Conservation (phyloP, 2,797 vertebrate species). For the Gobionotothen gibberifrons region DNA sequence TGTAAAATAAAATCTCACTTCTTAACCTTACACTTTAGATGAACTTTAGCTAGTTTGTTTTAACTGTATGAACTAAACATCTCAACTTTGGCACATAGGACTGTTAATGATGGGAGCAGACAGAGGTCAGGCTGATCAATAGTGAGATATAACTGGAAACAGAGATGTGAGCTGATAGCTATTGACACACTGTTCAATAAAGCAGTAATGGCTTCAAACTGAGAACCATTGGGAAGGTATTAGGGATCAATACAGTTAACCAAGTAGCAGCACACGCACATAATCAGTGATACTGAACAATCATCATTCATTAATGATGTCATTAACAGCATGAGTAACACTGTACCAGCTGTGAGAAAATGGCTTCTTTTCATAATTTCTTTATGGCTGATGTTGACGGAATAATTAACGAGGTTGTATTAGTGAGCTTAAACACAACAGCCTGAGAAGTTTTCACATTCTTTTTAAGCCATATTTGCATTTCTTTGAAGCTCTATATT, state of each 20-base stretch:
- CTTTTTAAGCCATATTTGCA: neutral
- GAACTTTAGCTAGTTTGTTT: neutral
- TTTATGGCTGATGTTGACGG: neutral
- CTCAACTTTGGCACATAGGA: neutral
- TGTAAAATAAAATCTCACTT: neutral
- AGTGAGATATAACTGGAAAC: conserved; percentile 45
- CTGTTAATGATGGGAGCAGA: conserved; percentile 34
- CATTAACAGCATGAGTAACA: conserved; percentile 9
- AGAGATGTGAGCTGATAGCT: conserved; percentile 59
- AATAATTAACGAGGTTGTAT: neutral
- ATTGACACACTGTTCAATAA: conserved; percentile 72
- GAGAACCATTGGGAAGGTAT: conserved; percentile 53
- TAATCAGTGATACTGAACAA: conserved; percentile 16
- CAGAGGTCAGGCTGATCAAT: conserved; percentile 64
- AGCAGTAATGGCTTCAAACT: conserved; percentile 68
- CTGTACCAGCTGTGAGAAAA: neutral
- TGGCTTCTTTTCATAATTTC: neutral
- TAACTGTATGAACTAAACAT: conserved; percentile 12
- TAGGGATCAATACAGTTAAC: conserved; percentile 66
- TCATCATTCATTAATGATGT: too few species aligned
- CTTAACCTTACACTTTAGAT: neutral
- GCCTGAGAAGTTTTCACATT: neutral
- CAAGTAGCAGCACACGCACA: conserved; percentile 33
- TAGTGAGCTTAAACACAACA: neutral
- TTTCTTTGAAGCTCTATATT: neutral